Base-by-base conservation (phyloP, 2,888 invertebrate genomes). In the Drosophila mayaguana region DNA sequence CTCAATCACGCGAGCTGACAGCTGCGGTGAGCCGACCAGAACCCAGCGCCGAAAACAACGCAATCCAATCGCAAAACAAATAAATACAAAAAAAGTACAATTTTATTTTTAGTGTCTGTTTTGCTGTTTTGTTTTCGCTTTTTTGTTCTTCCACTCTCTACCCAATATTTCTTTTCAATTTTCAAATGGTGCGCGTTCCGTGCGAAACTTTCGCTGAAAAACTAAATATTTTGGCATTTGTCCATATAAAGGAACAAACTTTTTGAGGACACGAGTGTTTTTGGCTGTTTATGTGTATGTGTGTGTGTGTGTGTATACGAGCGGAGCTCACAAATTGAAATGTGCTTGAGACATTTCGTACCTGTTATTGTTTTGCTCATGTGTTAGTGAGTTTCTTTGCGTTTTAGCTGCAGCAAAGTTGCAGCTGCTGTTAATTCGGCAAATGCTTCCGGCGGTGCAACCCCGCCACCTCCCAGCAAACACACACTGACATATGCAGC, bases 161-260 rank as follows among this genome's bases (percentile, higher is more conserved):
- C 65, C 76, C 75, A 83, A 81, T 88, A 89, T 90, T 90, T 90
- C 89, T 81, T 86, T 90, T 90, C 84, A 75, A 88, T 89, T 89
- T 85, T 62, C 60, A 54, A 59, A 61, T 69, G 57, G 59, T 70
- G 56, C 59, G 61, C 60, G 53, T 25, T 68, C 34, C 46, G 54
- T 45, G 65, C 57, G 3, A 72, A 88, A 80, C 63, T 90, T 78
- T 75, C 77, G 71, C 66, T 80, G 78, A 72, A 75, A 70, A 88
- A 88, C 81, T 83, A 89, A 89, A 90, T 78, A 83, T 81, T 90
- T 86, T 90, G 83, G 76, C 78, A 76, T 86, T 83, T 86, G 74
- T 86, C 75, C 72, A 72, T 75, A 75, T 66, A 75, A 66, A 67
- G 71, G 76, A 64, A 51, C 71, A 68, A 76, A 71, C 68, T 75